Base-by-base conservation (phyloP, 1,140 invertebrate genomes). In the Heliconius himera region DNA sequence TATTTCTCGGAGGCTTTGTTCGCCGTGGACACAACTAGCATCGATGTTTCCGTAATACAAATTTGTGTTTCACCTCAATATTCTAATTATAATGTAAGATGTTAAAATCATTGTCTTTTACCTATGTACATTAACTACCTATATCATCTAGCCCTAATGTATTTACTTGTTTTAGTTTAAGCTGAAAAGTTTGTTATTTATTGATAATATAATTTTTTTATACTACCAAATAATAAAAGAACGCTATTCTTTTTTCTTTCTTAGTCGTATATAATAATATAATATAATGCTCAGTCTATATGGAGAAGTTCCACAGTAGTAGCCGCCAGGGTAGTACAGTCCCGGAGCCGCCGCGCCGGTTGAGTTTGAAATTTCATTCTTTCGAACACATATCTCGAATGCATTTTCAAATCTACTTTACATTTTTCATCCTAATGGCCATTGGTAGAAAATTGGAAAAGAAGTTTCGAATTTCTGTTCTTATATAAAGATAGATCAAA, bases 311-410 rank as follows among this genome's bases (percentile, higher is more conserved):
- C 84, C 86, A 84, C 74, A 54, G 74, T 41, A 76, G 60, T n/a
- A 46, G 41, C 13, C 74, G 66, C 49, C 74, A 80, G 82, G 80
- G 81, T 82, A 79, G 83, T 86, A 76, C 79, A 82, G 81, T 81
- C 73, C 81, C 84, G 81, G 81, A 83, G 85, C 83, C 81, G 73
- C 87, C 41, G 41, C 41, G 6, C 41, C 86, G 89, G 84, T 92
- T 91, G 82, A 90, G 87, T 92, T 92, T 89, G 87, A 91, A 92
- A 91, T 92, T 94, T 93, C 88, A 92, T 93, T 93, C 90, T 93
- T 91, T 87, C 85, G 82, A 91, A 91, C 90, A 92, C 91, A 93
- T 91, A 93, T 92, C 89, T 90, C 90, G 89, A 90, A 85, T 91
- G 89, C 88, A 87, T 89, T 74, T 74, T 76, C 79, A 82, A 85